Evolutionary conservation across 2,888 invertebrate species (phyloP).

Genomic region (Microlaimidae sp.): DNA sequence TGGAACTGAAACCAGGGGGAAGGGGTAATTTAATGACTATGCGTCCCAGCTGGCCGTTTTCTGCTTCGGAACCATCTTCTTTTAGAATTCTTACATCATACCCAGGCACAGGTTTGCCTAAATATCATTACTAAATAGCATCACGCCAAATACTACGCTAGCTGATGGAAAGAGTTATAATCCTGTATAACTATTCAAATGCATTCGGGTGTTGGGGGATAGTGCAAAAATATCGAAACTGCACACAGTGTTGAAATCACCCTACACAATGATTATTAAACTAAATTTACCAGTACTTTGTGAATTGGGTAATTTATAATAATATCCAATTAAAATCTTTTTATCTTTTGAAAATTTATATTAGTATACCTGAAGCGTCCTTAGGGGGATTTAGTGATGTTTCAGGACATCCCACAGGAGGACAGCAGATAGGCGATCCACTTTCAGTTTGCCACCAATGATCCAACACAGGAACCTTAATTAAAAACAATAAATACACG

Average conservation of each 20-base stretch:
- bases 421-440: slow-evolving; percentile 69
- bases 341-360: no score
- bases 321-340: no score
- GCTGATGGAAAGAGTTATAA: no score
- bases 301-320: no score
- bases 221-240: neutral
- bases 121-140: neutral
- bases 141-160: neutral
- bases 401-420: slow-evolving; percentile 58
- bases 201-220: no score
- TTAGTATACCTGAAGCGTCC: slow-evolving; percentile 7
- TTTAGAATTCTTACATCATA: slow-evolving; percentile 51
- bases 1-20: slow-evolving; percentile 69
- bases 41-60: slow-evolving; percentile 57
- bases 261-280: no score
- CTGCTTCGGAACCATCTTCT: slow-evolving; percentile 44
- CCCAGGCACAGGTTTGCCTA: slow-evolving; percentile 68
- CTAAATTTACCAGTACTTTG: no score
- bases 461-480: slow-evolving; percentile 66
- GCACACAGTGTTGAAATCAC: no score
- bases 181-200: no score
- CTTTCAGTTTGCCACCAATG: slow-evolving; percentile 98
- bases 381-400: slow-evolving; percentile 51
- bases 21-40: slow-evolving; percentile 57
- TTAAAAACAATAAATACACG: no score